Evolutionary conservation across 2,797 vertebrate genomes (phyloP).

Genomic region (Sebastes jordani): DNA sequence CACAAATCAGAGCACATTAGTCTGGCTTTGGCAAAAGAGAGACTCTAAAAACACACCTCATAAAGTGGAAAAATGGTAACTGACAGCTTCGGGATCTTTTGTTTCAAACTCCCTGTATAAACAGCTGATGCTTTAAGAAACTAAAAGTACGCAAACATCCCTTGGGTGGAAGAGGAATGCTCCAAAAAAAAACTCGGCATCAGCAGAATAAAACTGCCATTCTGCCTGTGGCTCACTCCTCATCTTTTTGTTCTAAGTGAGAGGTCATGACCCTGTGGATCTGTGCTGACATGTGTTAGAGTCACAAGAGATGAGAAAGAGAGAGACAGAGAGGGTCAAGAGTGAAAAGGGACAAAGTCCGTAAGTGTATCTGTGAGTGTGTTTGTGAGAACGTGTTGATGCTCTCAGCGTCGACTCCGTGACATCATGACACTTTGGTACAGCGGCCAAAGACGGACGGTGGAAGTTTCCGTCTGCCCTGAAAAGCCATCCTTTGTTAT

Average conservation of each 20-base stretch:
- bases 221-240: constrained; percentile 19
- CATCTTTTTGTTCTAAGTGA: constrained; percentile 41
- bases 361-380: background rate
- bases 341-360: background rate
- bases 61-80: constrained; percentile 1
- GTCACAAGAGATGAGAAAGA: constrained; percentile 4
- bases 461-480: constrained; percentile 50
- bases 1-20: constrained; percentile 43
- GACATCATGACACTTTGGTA: constrained; percentile 18
- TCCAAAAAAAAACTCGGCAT: constrained; percentile 52
- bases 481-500: constrained; percentile 34
- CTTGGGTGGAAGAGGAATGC: constrained; percentile 17
- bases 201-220: constrained; percentile 64
- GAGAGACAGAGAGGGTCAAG: background rate
- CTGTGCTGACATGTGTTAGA: constrained; percentile 12
- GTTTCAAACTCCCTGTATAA: constrained; percentile 18
- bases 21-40: constrained; percentile 13
- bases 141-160: constrained; percentile 13
- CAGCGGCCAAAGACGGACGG: background rate
- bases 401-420: background rate
- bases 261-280: constrained; percentile 49
- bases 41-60: constrained; percentile 37
- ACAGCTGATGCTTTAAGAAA: constrained; percentile 21
- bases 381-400: background rate
- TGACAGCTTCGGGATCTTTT: constrained; percentile 21